These are phyloP conservation scores for Brachyistius frenatus DNA, from an alignment of 2,113 vertebrate genomes.

Conservation along the genomic window DNA sequence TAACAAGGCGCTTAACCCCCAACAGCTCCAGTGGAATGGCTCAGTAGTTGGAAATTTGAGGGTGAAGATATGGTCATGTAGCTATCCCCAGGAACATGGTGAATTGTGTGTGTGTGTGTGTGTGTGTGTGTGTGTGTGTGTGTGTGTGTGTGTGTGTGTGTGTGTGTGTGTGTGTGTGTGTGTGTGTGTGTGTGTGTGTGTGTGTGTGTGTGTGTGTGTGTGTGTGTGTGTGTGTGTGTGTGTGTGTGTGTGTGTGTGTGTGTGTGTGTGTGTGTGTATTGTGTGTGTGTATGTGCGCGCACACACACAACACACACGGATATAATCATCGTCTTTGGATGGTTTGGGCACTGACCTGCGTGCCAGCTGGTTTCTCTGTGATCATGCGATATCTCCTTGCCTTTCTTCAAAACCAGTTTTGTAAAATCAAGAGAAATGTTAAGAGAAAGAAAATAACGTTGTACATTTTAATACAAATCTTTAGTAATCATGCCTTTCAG, in stretches of 20 bases:
- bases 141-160: neutral
- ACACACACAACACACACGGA: neutral
- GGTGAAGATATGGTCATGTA: slow-evolving; percentile 7
- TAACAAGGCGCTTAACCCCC: slow-evolving; percentile 64
- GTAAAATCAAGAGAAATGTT: too few species aligned
- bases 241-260: neutral
- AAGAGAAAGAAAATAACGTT: too few species aligned
- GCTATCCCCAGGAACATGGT: neutral
- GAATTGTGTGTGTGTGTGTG: neutral
- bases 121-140: neutral
- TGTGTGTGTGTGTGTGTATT: neutral
- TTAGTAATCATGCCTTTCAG: too few species aligned
- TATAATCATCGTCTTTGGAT: neutral
- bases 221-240: neutral
- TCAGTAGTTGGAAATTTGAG: slow-evolving; percentile 29
- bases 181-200: neutral
- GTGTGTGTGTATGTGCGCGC: neutral
- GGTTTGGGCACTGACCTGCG: neutral
- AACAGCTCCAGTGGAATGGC: slow-evolving; percentile 18
- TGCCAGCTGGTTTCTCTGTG: neutral
- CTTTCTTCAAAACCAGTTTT: neutral
- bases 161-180: neutral
- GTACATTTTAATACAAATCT: too few species aligned
- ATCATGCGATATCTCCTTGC: slow-evolving; percentile 6
- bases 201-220: neutral